Percentiles rank a stretch among this genome's conserved stretches.
These are phyloP conservation scores for Tiliacea aurago DNA, from an alignment of 2,888 invertebrate species.

Conservation along the genomic window DNA sequence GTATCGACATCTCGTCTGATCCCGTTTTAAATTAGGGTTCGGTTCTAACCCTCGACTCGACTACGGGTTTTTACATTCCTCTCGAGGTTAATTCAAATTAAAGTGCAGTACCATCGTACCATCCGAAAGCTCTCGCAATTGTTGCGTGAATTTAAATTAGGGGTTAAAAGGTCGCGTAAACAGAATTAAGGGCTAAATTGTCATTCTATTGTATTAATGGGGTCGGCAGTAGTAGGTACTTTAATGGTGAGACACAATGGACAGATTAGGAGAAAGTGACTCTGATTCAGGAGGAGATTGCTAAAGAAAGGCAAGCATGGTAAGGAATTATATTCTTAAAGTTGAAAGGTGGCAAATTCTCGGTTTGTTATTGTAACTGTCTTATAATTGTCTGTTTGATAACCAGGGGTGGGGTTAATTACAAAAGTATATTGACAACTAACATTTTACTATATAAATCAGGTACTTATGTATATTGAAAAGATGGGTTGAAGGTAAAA, in stretches of 20 bases:
- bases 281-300: conserved; percentile 32
- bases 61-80: conserved; percentile 55
- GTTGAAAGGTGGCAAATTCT: neutral
- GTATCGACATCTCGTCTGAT: conserved; percentile 58
- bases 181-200: conserved; percentile 46
- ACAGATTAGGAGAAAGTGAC: conserved; percentile 24
- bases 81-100: conserved; percentile 64
- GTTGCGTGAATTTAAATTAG: conserved; percentile 62
- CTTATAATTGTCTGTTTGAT: conserved; percentile 1
- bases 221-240: conserved; percentile 25
- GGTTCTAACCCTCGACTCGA: conserved; percentile 39
- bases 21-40: conserved; percentile 61
- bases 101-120: conserved; percentile 57
- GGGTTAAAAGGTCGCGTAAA: conserved; percentile 52
- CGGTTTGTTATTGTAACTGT: neutral
- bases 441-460: neutral
- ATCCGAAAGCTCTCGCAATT: conserved; percentile 51
- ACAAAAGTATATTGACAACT: neutral
- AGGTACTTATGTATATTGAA: neutral
- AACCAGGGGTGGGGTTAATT: neutral
- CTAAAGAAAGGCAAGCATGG: neutral
- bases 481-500: neutral
- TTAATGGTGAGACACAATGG: conserved; percentile 39
- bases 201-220: conserved; percentile 51
- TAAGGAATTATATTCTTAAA: neutral